Base-by-base conservation (phyloP, 37 sponge, comb jelly and placozoan genomes). In the Spongilla lacustris region DNA sequence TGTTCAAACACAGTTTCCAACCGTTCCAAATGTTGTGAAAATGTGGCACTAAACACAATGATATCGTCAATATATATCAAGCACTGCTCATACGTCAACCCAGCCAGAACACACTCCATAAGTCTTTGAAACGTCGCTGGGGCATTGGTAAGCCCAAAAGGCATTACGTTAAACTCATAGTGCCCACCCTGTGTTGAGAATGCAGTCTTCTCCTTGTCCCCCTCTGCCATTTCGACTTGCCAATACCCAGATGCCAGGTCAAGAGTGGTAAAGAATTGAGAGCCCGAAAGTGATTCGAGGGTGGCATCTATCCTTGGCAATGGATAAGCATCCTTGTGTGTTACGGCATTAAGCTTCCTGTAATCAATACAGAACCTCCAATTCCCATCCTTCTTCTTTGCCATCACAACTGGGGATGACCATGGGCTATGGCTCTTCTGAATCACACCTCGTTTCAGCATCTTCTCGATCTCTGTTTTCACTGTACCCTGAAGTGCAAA, bases 71-170 rank as follows among this genome's bases (percentile, higher is more conserved):
- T 46, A 69, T 84, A 75, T 31, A 84, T 66, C 67, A 75, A 32
- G 28, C 77, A 58, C 28, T 50, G 34, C 2, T n/a, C 32, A 11
- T 68, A 14, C 4, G 85, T 31, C 68, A 84, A 33, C 32, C 77
- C 85, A 32, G 85, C 77, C 26, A 84, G 30, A 24, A 66, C 77
- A 32, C 48, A 28, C 30, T 84, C 85, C 76, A 84, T 75, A 11
- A 76, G 29, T 28, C 77, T 75, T 68, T 84, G 85, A 75, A 76
- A 84, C 2, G 85, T 84, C 5, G 85, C 85, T 29, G 76, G 85
- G 13, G 85, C 85, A 36, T 84, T 84, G 13, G 69, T 68, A 11
- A 82, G 49, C 17, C 83, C 74, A 50, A 82, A 81, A 28, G 73
- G 81, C 81, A 83, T 73, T 21, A 72, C 66, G 36, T 83, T 83